Base-by-base conservation (phyloP, 2,888 invertebrate species). In the Ophioninae sp. region DNA sequence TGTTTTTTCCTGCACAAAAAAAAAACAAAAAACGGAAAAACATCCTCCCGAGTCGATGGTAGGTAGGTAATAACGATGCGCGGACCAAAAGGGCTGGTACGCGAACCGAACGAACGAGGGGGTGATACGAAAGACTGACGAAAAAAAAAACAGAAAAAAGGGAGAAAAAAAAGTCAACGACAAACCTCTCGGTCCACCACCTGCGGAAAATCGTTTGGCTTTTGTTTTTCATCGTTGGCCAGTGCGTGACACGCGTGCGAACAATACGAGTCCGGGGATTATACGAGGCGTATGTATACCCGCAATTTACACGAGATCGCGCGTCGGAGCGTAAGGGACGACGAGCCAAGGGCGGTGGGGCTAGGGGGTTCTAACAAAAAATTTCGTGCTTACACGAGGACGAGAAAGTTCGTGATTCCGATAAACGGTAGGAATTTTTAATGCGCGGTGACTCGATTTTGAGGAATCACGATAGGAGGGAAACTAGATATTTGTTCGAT, bases 221-320 rank as follows among this genome's bases (percentile, higher is more conserved):
- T 88, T 88, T 90, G 88, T 85, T 88, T 88, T 91, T 89, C 89
- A 89, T 87, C 86, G 88, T 79, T 68, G 79, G 73, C 74, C 87
- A 88, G 88, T 89, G 91, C 90, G 90, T 90, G 91, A 91, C 91
- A 89, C 90, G 90, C 90, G 89, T 81, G 65, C 90, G 88, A 89
- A 91, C 89, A 91, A 91, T 90, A 79, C 44, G 41, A 73, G 73
- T 68, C 56, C 61, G 67, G 91, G 13, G 51, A 51, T 51, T 44
- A 44, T 89, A 88, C 13, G 37, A 37, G 22, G 22, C 37, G 56
- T 73, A 59, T 58, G 59, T 58, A 72, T 59, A 63, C 17, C 37
- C 30, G 59, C 64, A 78, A 80, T 83, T 69, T 74, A 71, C 74
- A 75, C 56, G 78, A 78, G 78, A 71, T 59, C 67, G 78, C 67